Base-by-base conservation (phyloP, 1,140 invertebrate species). In the Micrasema minimum region DNA sequence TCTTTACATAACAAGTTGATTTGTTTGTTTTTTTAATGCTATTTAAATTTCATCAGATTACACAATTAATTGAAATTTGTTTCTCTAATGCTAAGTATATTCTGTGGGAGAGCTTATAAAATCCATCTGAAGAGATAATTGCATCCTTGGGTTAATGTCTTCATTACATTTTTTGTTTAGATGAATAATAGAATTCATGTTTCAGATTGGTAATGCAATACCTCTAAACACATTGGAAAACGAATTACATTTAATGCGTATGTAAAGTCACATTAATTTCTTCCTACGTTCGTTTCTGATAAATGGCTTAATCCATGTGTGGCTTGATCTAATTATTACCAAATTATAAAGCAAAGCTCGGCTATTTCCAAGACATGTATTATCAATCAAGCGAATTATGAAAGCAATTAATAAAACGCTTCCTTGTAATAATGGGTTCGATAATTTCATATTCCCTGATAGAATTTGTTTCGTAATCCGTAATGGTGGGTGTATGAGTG, bases 271-370 rank as follows among this genome's bases (percentile, higher is more conserved):
- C 55, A 59, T 59, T 12, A 59, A 38, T 59, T 59, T 22, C 55
- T 18, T 59, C 55, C 55, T 59, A 59, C 55, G 55, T 35, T 20
- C 9, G 20, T 22, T 23, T 38, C 37, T 59, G 55, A 59, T 59
- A 59, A 59, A 59, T 41, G 55, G 38, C 55, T 59, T 22, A 38
- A 41, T 59, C 35, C 35, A 41, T 59, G 37, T 38, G 55, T 41
- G 55, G 55, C 6, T 59, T 59, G 55, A 59, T 59, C 55, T 59
- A 59, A 59, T 59, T 43, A 59, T 59, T 31, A 41, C 55, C 35
- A 43, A 59, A 59, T 59, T 41, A 35, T 59, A 59, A 12, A 38
- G 10, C 37, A 41, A 5, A 18, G 48, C 18, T 11, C 38, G 3
- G 37, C 22, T 38, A 22, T 18, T 59, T 18, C 11, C 55, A 35